Conservation (phyloP, 2,797 vertebrate genomes). For the Poecile montanus region DNA sequence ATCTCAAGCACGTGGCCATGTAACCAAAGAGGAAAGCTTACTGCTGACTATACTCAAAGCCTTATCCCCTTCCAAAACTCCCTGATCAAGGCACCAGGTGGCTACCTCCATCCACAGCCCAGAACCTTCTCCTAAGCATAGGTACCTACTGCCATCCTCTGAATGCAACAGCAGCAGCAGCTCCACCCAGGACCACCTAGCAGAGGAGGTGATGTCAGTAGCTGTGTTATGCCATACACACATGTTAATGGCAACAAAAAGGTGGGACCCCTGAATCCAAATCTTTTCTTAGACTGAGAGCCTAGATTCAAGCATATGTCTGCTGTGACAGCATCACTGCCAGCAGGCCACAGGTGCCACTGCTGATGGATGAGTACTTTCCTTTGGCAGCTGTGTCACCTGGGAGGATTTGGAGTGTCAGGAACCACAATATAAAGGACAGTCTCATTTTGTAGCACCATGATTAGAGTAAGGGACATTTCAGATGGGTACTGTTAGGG, state of each 20-base stretch:
- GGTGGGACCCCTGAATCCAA: background rate
- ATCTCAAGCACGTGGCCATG: rapidly evolving
- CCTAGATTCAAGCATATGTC: background rate
- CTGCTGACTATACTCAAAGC: background rate
- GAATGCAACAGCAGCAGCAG: background rate
- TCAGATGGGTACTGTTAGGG: background rate
- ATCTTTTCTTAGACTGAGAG: background rate
- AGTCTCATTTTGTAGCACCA: background rate
- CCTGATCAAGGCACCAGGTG: background rate
- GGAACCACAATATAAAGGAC: background rate
- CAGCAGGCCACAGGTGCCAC: background rate
- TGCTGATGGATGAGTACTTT: background rate
- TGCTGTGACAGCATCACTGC: background rate
- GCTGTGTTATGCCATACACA: background rate
- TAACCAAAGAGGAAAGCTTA: background rate
- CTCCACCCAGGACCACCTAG: background rate
- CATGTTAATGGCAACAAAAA: background rate
- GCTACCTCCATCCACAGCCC: background rate
- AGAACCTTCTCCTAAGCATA: background rate
- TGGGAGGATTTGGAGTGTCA: background rate
- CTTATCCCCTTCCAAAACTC: background rate
- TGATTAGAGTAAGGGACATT: background rate
- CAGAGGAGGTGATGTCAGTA: background rate
- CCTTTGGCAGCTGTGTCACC: background rate
- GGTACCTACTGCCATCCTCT: background rate